Base-by-base conservation (phyloP, 2,888 invertebrate species). In the Lithophane leautieri region DNA sequence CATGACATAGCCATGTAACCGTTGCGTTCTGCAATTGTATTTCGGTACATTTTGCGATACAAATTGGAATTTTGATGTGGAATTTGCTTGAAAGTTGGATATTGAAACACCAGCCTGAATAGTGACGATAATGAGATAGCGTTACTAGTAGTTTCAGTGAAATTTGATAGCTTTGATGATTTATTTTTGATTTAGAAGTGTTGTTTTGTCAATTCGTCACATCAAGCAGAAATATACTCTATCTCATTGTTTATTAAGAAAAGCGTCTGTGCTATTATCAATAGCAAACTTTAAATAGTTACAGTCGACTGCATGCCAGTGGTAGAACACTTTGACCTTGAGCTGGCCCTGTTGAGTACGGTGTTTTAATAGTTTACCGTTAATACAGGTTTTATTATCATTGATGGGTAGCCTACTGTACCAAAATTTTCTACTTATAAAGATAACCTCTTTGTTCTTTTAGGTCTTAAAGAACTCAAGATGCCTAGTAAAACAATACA, bases 81-180 rank as follows among this genome's bases (percentile, higher is more conserved):
- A 92, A 92, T 92, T 90, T 91, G 89, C 91, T 93, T 92, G 92
- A 91, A 91, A 90, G 87, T 89, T 88, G 86, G 88, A 90, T 91
- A 90, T 91, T 89, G 88, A 89, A 90, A 88, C 82, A 78, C 61
- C 68, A 81, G 42, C 75, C 75, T 83, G 85, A 85, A 62, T 80
- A 16, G 69, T 52, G 22, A 58, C 60, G 74, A 73, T 83, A 76
- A 86, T 84, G 63, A 78, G 72, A 40, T 25, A 54, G 12, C 0
- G 11, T 63, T 58, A 19, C n/a, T 44, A 14, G 34, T 16, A 44
- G 66, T 60, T 63, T 73, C 34, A n/a, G 50, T 25, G 47, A 16
- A 68, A 68, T n/a, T 25, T 4, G 66, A 58, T 42, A 34, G 28
- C 16, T 16, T 14, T 52, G 7, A 61, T 25, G 14, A 14, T 47